Conservation (phyloP, 2,113 vertebrate species). For the Chascanopsetta lugubris region DNA sequence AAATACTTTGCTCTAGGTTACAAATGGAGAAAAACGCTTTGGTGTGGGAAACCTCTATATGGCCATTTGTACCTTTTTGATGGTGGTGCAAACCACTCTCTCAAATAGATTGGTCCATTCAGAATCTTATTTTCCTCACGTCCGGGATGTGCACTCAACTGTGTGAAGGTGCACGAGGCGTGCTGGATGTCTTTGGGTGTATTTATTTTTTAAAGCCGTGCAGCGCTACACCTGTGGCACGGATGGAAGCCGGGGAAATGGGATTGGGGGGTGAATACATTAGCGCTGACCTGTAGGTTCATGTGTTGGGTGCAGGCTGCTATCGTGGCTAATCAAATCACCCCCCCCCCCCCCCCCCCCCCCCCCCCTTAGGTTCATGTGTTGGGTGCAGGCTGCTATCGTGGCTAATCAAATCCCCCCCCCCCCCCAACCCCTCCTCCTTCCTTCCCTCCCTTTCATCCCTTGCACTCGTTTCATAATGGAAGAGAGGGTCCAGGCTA, state of each 20-base stretch:
- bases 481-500: constrained; percentile 24
- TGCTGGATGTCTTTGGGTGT: background rate
- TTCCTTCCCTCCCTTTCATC: constrained; percentile 36
- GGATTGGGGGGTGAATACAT: constrained; percentile 52
- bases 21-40: background rate
- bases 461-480: constrained; percentile 27
- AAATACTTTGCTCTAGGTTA: too few species aligned
- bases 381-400: constrained; percentile 14
- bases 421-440: too few species aligned
- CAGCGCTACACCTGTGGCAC: constrained; percentile 20
- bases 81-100: background rate
- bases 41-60: background rate
- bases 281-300: constrained; percentile 11
- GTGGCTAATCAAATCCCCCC: constrained; percentile 53
- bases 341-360: too few species aligned
- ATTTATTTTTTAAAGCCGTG: constrained; percentile 21
- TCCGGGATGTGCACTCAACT: constrained; percentile 17
- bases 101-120: constrained; percentile 12
- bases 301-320: constrained; percentile 32
- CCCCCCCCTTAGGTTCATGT: too few species aligned
- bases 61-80: background rate
- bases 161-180: constrained; percentile 11
- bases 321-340: constrained; percentile 53
- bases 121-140: constrained; percentile 15
- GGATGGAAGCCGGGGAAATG: constrained; percentile 35